Base-by-base conservation (phyloP, 2,888 invertebrate genomes). In the Patella caerulea region DNA sequence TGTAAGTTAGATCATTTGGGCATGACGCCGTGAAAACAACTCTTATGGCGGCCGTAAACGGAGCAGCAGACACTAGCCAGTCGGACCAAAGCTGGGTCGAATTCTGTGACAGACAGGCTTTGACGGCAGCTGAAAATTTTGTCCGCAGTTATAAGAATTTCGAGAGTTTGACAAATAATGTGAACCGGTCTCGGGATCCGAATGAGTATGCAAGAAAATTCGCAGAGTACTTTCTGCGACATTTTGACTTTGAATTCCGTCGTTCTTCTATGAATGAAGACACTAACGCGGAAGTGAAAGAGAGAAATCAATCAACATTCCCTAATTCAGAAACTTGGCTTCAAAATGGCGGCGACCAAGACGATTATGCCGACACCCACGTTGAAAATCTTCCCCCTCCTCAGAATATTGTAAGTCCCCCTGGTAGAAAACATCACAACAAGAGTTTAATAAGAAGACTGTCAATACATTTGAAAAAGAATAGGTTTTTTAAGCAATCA, bases 381-480 rank as follows among this genome's bases (percentile, higher is more conserved):
- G 65, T 19, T 65, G 65, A 81, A 56, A 82, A 82, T 53, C 74
- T 78, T 29, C 78, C 79, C 59, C 74, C 78, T 17, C 78, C 79
- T 19, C 71, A 79, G 54, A 78, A 78, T 29, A 71, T 52, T n/a
- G 77, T 77, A 19, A 82, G 82, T 75, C 86, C 83, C 55, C 75
- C 83, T 12, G 45, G 45, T 45, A 45, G 9, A 45, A 78, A 81
- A 56, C 83, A 84, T 72, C 79, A 78, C 15, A 79, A 95, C 86
- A 96, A 96, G 90, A 95, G 96, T 3, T 96, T 97, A 82, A 90
- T 92, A 78, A 85, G 90, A 59, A 86, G 97, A 85, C 93, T 98
- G 82, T 97, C 97, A 45, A 96, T 98, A 87, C 97, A 97, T 91
- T 96, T 96, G 80, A 92, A 97, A 75, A 95, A 96, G 69, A 83